Conservation (phyloP, 2,113 vertebrate genomes). For the Peromyscus leucopus region DNA sequence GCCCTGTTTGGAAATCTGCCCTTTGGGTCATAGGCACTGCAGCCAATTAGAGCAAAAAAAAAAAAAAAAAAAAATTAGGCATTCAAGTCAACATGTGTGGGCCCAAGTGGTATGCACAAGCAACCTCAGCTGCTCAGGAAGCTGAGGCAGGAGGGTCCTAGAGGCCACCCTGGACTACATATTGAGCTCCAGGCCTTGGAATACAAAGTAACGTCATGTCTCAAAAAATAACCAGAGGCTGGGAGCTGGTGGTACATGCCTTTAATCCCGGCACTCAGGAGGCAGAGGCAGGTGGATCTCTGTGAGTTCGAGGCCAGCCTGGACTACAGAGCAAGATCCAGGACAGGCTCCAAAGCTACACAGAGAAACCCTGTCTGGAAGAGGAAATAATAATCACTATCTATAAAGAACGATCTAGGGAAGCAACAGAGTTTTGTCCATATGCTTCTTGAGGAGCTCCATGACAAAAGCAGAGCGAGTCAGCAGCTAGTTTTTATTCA, state of each 20-base stretch:
- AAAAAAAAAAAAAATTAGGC: conserved; percentile 11
- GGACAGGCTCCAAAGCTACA: no score
- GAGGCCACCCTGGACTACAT: background rate
- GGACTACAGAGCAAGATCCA: no score
- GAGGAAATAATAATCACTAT: background rate
- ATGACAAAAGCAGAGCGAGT: conserved; percentile 39
- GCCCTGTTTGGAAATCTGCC: conserved; percentile 10
- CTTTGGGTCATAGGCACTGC: background rate
- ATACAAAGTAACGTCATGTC: background rate
- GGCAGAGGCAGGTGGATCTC: no score
- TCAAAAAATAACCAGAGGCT: background rate
- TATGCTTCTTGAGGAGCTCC: conserved; percentile 3
- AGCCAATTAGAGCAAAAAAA: conserved; percentile 51
- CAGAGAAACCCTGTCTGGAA: no score
- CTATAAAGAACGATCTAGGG: background rate
- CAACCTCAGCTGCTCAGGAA: background rate
- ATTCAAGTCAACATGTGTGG: background rate
- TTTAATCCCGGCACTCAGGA: no score
- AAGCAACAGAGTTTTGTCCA: conserved; percentile 43
- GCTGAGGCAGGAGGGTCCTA: background rate
- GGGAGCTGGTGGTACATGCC: no score
- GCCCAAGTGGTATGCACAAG: background rate
- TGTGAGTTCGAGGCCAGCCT: no score
- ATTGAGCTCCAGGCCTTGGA: background rate
- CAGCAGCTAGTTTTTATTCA: conserved; percentile 24